Evolutionary conservation across 2,888 invertebrate genomes (phyloP).

Genomic region (Yponomeuta sedellus): DNA sequence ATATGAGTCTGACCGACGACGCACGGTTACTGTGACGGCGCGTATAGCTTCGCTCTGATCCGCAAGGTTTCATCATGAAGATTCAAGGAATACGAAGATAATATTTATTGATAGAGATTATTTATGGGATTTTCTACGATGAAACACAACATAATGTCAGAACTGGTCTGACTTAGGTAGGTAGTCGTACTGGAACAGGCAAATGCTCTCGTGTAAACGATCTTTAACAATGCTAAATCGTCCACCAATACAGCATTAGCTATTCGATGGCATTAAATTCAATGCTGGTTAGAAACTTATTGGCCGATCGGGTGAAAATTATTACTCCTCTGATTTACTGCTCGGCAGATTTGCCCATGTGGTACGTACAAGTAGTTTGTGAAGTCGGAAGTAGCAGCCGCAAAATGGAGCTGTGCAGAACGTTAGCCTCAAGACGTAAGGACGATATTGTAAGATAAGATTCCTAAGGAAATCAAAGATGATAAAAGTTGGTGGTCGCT

Average conservation of each 20-base stretch:
- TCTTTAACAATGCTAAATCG: conserved; percentile 42
- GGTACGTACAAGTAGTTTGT: conserved; percentile 39
- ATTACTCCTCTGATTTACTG: conserved; percentile 49
- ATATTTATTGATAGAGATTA: no score
- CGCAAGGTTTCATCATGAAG: no score
- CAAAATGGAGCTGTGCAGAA: background rate
- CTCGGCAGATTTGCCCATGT: conserved; percentile 19
- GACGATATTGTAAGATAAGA: no score
- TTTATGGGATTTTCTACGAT: no score
- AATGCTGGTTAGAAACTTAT: conserved; percentile 44
- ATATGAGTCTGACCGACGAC: no score
- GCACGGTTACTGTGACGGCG: no score
- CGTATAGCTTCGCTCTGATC: no score
- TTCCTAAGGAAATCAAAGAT: no score
- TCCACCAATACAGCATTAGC: conserved; percentile 40
- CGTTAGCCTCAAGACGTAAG: background rate
- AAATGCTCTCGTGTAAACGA: background rate
- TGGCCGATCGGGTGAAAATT: conserved; percentile 41
- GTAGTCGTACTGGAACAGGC: background rate
- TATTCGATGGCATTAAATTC: conserved; percentile 56
- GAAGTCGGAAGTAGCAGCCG: conserved; percentile 30
- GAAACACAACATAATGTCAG: no score
- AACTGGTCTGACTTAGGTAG: no score
- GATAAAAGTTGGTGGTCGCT: no score
- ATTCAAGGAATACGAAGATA: no score